Conservation (phyloP, 1,140 invertebrate species). For the Procambarus clarkii region DNA sequence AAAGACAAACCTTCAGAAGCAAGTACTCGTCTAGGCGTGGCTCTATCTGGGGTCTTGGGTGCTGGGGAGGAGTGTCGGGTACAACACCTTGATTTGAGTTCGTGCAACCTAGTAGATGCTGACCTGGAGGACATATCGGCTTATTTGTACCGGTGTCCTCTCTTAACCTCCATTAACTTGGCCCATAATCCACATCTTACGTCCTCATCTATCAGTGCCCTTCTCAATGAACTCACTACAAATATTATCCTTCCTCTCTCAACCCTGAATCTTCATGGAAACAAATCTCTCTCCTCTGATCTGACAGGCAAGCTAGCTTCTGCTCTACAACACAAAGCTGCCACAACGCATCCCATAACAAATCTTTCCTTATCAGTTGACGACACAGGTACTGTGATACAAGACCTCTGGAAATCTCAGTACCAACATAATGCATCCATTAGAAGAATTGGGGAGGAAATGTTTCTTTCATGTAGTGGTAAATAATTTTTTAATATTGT, state of each 20-base stretch:
- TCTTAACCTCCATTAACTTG: constrained; percentile 47
- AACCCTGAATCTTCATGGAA: constrained; percentile 55
- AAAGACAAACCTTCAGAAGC: background rate
- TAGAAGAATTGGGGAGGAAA: constrained; percentile 30
- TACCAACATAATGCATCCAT: constrained; percentile 28
- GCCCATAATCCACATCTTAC: constrained; percentile 52
- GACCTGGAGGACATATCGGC: constrained; percentile 63
- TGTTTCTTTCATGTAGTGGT: constrained; percentile 38
- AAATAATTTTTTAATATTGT: background rate
- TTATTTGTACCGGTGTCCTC: constrained; percentile 66
- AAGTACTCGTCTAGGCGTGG: constrained; percentile 27
- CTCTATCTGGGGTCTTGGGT: constrained; percentile 48
- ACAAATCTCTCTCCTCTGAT: constrained; percentile 10
- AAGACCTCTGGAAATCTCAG: constrained; percentile 48
- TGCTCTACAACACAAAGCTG: constrained; percentile 34
- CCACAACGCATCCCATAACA: constrained; percentile 27
- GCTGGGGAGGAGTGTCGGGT: constrained; percentile 59
- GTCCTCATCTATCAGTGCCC: constrained; percentile 16
- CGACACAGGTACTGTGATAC: background rate
- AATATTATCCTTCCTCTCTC: constrained; percentile 55
- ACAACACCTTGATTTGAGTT: constrained; percentile 60
- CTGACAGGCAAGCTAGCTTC: constrained; percentile 17
- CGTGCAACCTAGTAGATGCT: constrained; percentile 36
- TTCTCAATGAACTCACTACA: constrained; percentile 58
- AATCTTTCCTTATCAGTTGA: constrained; percentile 20